phyloP scores from a whole-genome alignment of 2,113 vertebrate genomes.

The Ibidorhyncha struthersii region DNA sequence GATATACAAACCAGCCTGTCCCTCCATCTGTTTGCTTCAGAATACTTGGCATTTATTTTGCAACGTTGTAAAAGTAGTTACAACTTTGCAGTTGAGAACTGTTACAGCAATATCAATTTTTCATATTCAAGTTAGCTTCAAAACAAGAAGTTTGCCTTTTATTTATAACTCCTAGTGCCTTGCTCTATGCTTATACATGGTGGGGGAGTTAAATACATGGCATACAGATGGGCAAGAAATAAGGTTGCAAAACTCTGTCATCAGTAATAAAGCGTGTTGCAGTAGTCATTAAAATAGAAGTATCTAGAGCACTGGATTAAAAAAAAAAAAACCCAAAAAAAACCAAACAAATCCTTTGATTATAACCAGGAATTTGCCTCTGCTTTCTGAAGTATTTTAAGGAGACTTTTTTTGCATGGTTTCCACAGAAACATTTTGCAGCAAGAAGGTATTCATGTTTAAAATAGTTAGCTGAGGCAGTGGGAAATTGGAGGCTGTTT shows the following conservation, averaged over 20 bases:
- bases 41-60: conserved; percentile 48
- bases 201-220: not conserved
- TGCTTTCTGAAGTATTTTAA: not conserved
- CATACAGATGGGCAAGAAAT: not conserved
- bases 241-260: not conserved
- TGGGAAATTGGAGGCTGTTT: not conserved
- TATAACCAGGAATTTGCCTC: not conserved
- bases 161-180: not conserved
- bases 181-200: not conserved
- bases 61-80: not conserved
- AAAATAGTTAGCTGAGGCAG: not conserved
- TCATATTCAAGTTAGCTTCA: not conserved
- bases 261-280: not conserved
- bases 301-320: not conserved
- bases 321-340: not conserved
- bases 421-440: not conserved
- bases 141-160: not conserved
- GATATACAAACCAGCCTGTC: conserved; percentile 7
- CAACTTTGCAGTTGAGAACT: not conserved
- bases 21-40: conserved; percentile 20
- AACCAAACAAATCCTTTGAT: not conserved
- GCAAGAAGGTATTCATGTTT: not conserved
- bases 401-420: not conserved
- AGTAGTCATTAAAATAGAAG: not conserved
- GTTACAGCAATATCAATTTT: not conserved